Conservation (phyloP, 2,113 vertebrate species). For the Istiophorus platypterus region DNA sequence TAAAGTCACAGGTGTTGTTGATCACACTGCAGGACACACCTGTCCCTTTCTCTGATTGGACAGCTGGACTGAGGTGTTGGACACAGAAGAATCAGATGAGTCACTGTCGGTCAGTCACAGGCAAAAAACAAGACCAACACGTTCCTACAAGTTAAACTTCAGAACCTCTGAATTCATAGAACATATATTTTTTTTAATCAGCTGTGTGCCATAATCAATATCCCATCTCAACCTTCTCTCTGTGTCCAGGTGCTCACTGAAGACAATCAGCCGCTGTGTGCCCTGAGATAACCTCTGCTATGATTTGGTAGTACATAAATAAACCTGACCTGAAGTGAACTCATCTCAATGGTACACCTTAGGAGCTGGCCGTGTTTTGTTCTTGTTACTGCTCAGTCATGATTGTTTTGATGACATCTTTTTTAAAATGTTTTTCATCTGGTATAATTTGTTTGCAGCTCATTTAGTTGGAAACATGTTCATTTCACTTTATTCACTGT, state of each 20-base stretch:
- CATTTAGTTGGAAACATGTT: too few species aligned
- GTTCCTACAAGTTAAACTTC: background rate
- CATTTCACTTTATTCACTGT: too few species aligned
- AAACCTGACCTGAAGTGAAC: too few species aligned
- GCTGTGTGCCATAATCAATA: background rate
- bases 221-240: background rate
- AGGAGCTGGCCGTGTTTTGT: background rate
- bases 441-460: too few species aligned
- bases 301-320: too few species aligned
- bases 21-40: conserved; percentile 14
- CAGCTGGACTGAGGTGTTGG: background rate
- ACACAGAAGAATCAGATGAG: too few species aligned
- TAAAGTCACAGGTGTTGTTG: background rate
- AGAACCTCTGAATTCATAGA: background rate
- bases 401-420: too few species aligned
- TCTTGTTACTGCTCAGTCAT: background rate
- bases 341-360: background rate
- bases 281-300: too few species aligned
- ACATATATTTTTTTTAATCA: background rate
- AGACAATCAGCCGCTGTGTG: background rate
- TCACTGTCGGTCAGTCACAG: too few species aligned
- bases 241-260: background rate
- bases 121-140: too few species aligned
- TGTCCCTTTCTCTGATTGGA: conserved; percentile 16
- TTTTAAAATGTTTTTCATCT: too few species aligned